phyloP scores from a whole-genome alignment of 1,140 invertebrate species.

The Paramacrobiotus metropolitanus region DNA sequence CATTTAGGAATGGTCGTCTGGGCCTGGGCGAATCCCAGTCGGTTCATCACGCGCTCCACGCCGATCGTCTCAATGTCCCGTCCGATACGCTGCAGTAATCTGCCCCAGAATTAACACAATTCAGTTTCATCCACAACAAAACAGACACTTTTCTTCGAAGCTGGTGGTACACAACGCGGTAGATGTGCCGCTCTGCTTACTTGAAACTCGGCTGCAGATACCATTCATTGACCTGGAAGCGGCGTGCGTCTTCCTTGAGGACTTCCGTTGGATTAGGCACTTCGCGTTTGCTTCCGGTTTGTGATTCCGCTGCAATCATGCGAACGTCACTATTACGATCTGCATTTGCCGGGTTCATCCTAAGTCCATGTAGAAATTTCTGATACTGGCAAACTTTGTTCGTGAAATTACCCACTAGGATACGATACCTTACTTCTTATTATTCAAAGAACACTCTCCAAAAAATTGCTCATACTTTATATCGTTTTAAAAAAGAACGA shows the following conservation, averaged over 20 bases:
- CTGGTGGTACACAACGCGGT: too few relatives aligned
- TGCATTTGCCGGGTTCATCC: too few relatives aligned
- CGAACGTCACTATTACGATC: too few relatives aligned
- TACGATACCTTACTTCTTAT: too few relatives aligned
- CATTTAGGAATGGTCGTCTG: conserved; percentile 95
- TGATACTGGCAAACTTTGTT: too few relatives aligned
- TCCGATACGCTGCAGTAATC: conserved; percentile 74
- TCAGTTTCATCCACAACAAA: conserved; percentile 16
- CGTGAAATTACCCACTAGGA: too few relatives aligned
- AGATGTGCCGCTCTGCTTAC: too few relatives aligned
- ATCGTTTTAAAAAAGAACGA: too few relatives aligned
- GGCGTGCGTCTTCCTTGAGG: conserved; percentile 58
- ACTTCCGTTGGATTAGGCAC: conserved; percentile 22
- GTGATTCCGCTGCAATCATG: neutral
- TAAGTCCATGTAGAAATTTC: too few relatives aligned
- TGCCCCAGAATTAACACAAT: conserved; percentile 20
- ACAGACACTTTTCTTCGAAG: conserved; percentile 13
- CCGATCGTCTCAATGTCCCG: conserved; percentile 90
- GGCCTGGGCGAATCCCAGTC: conserved; percentile 84
- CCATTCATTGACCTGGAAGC: conserved; percentile 87
- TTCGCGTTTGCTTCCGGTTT: neutral
- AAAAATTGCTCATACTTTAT: too few relatives aligned
- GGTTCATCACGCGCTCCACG: conserved; percentile 87
- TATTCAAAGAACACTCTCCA: too few relatives aligned
- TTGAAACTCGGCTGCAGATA: conserved; percentile 87